Base-by-base conservation (phyloP, 1,140 invertebrate genomes). In the Adoxophyes honmai region DNA sequence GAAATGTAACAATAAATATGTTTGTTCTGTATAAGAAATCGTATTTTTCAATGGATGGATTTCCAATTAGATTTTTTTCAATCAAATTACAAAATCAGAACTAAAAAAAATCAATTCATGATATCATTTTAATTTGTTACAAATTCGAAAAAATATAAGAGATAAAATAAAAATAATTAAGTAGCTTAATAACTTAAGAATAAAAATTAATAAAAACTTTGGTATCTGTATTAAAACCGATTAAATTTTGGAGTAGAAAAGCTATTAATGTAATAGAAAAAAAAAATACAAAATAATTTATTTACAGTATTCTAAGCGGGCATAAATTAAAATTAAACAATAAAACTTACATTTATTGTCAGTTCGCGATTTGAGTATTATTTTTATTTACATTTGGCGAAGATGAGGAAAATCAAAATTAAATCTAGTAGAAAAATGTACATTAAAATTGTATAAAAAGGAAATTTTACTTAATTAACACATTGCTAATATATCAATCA, bases 211-310 rank as follows among this genome's bases (percentile, higher is more conserved):
- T 80, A 79, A 83, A 28, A 86, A 87, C 84, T 87, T 88, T 88
- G 85, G 85, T 86, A 88, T 88, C 68, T 80, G 76, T 78, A 80
- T 85, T 84, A 84, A 80, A 74, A 82, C 81, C 80, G 76, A 86
- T 81, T 85, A 78, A 78, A 78, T 80, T 86, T 87, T 83, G 76
- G 68, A 75, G 68, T 78, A 78, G 70, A 86, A 81, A 86, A 78
- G 78, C 79, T 86, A 78, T 76, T 73, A 74, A 78, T 70, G 42
- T 68, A 66, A 68, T 64, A 71, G 64, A 75, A 75, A 78, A 78
- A 71, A 70, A 83, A 81, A 70, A 78, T 60, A 64, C 60, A 63
- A 70, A 63, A 74, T 71, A 60, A 72, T 74, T 62, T 86, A 87
- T 87, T 71, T 87, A 86, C 82, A 87, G 68, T 75, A 73, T 65